Evolutionary conservation across 2,113 vertebrate species (phyloP), one percentile per base, ranked within the genome.

Genomic region (Etheostoma cragini): DNA sequence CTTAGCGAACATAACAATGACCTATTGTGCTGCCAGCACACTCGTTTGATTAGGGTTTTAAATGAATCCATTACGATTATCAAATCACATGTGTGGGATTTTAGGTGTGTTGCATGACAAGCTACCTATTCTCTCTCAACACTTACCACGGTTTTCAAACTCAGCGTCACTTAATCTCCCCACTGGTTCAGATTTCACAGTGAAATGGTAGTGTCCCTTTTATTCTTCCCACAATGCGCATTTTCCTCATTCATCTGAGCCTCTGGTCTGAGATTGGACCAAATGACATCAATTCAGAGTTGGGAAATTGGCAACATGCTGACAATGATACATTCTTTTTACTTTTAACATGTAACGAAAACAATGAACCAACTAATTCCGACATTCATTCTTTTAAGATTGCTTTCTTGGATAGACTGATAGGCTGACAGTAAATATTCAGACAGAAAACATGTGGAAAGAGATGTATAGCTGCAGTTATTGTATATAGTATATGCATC

Each of bases 11-110:
- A 70, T 47, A 81, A 94, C 89, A 92, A 92, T 83, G 75, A 83
- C 63, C 82, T 80, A 85, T 88, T 94, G 91, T 94, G 83, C 35
- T 61, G 72, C 72, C 78, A 80, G 63, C 62, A 42, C 78, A 87
- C 72, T 54, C 71, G 72, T 56, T 89, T 89, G 74, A 92, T 87
- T 86, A 38, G 68, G 80, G 61, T 42, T 78, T 80, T 88, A 87
- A 91, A 86, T 76, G 61, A 89, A 90, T 89, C 88, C 91, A 75
- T 90, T 69, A 50, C 16, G 81, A 88, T 91, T 93, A 89, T 58
- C 82, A 84, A 80, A 90, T 92, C 93, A 93, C 92, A 91, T 92
- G 93, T 83, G 67, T 50, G 61, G 91, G 90, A 91, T 92, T 94
- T 81, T 71, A 64, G 60, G 85, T 72, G 85, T 64, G 50, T 46